These are phyloP conservation scores for Propsilocerus akamusi DNA, from an alignment of 1,140 invertebrate genomes.

Conservation along the genomic window DNA sequence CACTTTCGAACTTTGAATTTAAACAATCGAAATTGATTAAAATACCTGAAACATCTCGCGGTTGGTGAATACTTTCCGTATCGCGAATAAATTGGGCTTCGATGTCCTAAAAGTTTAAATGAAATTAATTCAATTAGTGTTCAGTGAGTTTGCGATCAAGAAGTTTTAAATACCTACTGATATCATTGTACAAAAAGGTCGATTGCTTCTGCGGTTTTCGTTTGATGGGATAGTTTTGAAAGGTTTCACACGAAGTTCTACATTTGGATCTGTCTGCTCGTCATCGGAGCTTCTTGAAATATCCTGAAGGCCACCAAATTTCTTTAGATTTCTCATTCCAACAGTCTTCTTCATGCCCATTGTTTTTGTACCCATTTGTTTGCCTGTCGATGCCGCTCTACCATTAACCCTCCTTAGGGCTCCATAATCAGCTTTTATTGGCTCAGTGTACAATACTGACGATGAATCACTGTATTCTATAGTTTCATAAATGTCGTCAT, in stretches of 20 bases:
- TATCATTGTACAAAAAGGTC: not conserved
- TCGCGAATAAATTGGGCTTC: not conserved
- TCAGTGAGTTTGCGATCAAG: not conserved
- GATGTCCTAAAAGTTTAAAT: not conserved
- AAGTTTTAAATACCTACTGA: not conserved
- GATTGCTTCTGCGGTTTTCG: not conserved
- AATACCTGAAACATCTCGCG: constrained; percentile 1
- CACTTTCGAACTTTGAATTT: not conserved
- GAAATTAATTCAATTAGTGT: too few species aligned
- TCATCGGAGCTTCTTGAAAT: not conserved
- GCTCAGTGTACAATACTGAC: not conserved
- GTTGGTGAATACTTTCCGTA: not conserved
- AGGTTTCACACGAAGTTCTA: not conserved
- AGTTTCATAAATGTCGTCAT: not conserved
- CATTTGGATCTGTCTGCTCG: not conserved
- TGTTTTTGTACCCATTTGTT: too few species aligned
- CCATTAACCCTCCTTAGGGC: not conserved
- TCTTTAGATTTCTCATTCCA: not conserved
- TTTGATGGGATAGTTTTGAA: not conserved
- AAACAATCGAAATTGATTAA: constrained; percentile 1
- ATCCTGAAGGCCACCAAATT: not conserved
- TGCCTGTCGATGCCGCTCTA: not conserved
- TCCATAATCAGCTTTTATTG: not conserved
- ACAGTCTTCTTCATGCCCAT: not conserved
- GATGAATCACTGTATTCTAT: constrained; percentile 1